These are phyloP conservation scores for Zeuzera pyrina DNA, from an alignment of 2,888 invertebrate genomes.

Conservation along the genomic window DNA sequence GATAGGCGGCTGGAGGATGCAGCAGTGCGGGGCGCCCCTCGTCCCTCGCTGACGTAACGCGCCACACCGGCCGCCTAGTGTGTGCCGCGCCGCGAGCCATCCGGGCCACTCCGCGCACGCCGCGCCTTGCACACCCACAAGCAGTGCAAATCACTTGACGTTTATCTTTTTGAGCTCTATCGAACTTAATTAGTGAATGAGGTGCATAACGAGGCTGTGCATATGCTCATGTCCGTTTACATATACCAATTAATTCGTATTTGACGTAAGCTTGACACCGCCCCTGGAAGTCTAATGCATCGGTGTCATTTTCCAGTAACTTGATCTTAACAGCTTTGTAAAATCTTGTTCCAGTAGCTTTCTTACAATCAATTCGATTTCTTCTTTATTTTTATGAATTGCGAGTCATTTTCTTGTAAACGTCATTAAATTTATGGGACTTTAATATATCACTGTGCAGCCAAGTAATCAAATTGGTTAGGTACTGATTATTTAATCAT, in stretches of 20 bases:
- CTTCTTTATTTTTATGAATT: too few relatives aligned
- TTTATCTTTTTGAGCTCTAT: constrained; percentile 47
- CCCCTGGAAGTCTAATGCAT: constrained; percentile 54
- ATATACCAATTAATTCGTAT: too few relatives aligned
- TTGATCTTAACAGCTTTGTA: constrained; percentile 44
- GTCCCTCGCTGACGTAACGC: constrained; percentile 68
- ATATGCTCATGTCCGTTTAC: constrained; percentile 27
- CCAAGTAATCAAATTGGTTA: too few relatives aligned
- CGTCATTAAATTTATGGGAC: too few relatives aligned
- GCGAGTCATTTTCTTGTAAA: too few relatives aligned
- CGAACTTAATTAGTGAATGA: constrained; percentile 52
- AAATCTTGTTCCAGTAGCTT: constrained; percentile 48
- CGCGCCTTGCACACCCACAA: constrained; percentile 50
- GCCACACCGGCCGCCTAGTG: constrained; percentile 64
- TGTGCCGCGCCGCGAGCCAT: constrained; percentile 65
- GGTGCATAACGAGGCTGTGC: constrained; percentile 48
- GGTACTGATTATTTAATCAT: too few relatives aligned
- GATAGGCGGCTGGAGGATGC: constrained; percentile 62
- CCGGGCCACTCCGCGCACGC: constrained; percentile 45
- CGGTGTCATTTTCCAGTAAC: constrained; percentile 57
- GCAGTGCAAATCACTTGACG: constrained; percentile 65
- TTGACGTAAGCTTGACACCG: constrained; percentile 37
- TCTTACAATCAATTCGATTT: too few relatives aligned
- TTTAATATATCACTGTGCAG: too few relatives aligned
- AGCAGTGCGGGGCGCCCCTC: constrained; percentile 54